A percentile compares a stretch with the other conserved stretches of the same genome.
phyloP scores from a whole-genome alignment of 2,113 vertebrate species.

The Tupaia chinensis region DNA sequence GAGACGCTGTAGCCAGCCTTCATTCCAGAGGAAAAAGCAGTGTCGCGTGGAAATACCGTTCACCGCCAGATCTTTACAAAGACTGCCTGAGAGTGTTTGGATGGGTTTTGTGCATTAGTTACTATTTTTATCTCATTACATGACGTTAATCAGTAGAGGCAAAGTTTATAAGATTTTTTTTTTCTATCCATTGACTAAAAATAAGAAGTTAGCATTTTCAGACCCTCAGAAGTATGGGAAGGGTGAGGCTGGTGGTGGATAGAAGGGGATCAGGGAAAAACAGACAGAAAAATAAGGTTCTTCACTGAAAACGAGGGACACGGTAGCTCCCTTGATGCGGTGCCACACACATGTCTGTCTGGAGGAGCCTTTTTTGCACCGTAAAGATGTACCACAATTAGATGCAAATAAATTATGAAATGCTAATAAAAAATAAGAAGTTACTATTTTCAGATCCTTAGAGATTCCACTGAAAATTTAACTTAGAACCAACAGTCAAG shows the following conservation, averaged over 20 bases:
- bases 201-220: neutral
- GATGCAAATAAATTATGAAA: too few species aligned
- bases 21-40: constrained; percentile 48
- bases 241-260: too few species aligned
- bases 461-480: neutral
- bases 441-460: neutral
- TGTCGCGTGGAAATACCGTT: constrained; percentile 23
- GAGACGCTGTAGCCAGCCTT: neutral
- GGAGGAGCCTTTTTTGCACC: too few species aligned
- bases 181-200: neutral
- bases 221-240: too few species aligned
- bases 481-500: neutral
- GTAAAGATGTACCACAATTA: too few species aligned
- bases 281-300: too few species aligned
- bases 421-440: neutral
- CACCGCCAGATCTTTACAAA: constrained; percentile 49
- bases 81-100: neutral
- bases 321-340: too few species aligned
- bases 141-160: neutral
- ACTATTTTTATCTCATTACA: neutral
- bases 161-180: neutral
- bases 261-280: too few species aligned
- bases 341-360: too few species aligned
- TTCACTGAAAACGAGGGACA: too few species aligned
- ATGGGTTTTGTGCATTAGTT: neutral